A percentile compares a stretch with the other conserved stretches of the same genome.
Conservation (phyloP, 2,113 vertebrate genomes). For the Megaceryle maxima region DNA sequence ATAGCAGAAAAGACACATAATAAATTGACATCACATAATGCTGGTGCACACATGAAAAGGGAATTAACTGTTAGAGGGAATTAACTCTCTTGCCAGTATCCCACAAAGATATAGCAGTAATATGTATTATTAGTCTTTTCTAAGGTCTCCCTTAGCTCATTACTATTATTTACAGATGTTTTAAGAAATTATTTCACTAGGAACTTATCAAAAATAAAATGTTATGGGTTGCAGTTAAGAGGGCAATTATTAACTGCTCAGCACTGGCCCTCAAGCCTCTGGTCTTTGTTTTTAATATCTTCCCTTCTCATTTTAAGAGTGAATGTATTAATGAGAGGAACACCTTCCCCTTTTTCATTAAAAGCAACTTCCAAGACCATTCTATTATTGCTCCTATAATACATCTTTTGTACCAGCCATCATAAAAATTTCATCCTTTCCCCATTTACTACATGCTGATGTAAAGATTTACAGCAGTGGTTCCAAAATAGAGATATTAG, state of each 20-base stretch:
- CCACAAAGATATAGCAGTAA: not conserved
- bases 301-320: not conserved
- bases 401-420: not conserved
- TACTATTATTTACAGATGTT: not conserved
- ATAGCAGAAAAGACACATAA: accelerated
- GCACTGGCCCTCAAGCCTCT: not conserved
- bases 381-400: not conserved
- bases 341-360: not conserved
- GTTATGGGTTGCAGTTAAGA: not conserved
- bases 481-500: not conserved
- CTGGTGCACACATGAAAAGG: not conserved
- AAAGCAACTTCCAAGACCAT: not conserved
- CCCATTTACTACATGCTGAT: not conserved
- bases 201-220: not conserved
- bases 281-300: not conserved
- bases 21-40: not conserved
- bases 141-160: not conserved
- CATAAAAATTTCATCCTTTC: not conserved
- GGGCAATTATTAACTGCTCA: not conserved
- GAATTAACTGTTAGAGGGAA: not conserved
- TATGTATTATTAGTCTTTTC: not conserved
- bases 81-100: not conserved
- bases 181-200: not conserved
- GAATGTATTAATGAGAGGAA: not conserved
- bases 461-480: not conserved